Evolutionary conservation across 2,113 vertebrate genomes (phyloP), one percentile per base, ranked within the genome.

Genomic region (Osmerus eperlanus): DNA sequence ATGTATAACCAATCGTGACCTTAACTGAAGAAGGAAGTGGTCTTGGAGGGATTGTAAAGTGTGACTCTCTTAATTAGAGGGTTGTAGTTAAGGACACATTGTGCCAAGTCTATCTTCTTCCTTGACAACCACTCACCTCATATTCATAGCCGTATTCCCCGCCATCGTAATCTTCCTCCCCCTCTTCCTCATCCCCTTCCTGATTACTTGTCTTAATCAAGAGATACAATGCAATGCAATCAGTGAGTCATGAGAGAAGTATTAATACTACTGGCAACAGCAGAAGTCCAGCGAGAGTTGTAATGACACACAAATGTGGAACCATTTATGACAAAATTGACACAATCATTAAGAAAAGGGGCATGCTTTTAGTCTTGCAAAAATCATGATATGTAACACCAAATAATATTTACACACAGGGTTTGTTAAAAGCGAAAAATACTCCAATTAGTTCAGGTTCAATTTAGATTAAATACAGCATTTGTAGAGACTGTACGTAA

Each of bases 91-190:
- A 9, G 41, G 41, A 47, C 9, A 47, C 9, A 29, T n/a, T 2
- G 32, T 58, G 9, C 18, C 14, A 15, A 29, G 3, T 68, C 52
- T 52, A 25, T 69, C 16, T 23, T 32, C 23, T 51, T 23, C 16
- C 2, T 13, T 11, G 28, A 53, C 55, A 9, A 71, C 67, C 64
- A 72, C 84, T 79, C 79, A 92, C 92, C 89, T 91, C 83, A 5
- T 90, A 88, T 61, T 91, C 86, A 81, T 88, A 82, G 66, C 68
- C 73, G 81, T 87, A 81, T 47, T 85, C 87, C 76, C 87, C 87
- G 3, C 28, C 55, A 0, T 86, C 75, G 71, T 84, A 75, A 67
- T 76, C 74, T 65, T 86, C 85, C 16, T 74, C 76, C 1, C 62
- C 25, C 63, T 78, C 75, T 16, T 75, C 71, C 15, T 81, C 80